These are phyloP conservation scores for Ectropis grisescens DNA, from an alignment of 1,140 invertebrate genomes.

Conservation along the genomic window DNA sequence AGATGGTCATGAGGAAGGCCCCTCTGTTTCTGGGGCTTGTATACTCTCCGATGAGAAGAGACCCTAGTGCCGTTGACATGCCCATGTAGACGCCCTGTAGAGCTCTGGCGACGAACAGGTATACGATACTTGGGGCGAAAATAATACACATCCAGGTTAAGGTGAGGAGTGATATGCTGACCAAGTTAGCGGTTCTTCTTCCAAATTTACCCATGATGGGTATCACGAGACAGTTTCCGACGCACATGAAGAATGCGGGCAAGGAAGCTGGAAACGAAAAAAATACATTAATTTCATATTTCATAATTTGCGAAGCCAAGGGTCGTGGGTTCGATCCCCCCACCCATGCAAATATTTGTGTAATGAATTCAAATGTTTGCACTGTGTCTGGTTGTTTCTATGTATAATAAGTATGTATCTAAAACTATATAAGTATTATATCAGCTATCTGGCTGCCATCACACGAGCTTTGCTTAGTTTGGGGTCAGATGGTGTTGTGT, in stretches of 20 bases:
- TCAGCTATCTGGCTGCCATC: no score
- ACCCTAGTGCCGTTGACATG: constrained; percentile 12
- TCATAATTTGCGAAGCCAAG: no score
- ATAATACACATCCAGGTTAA: constrained; percentile 39
- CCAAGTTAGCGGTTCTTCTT: constrained; percentile 30
- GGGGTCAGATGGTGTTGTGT: no score
- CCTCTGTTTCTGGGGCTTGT: constrained; percentile 25
- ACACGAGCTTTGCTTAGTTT: no score
- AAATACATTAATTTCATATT: no score
- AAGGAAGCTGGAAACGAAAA: constrained; percentile 27
- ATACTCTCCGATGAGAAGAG: constrained; percentile 26
- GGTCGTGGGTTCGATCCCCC: no score
- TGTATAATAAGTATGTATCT: no score
- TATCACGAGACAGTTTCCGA: constrained; percentile 34
- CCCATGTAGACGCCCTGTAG: constrained; percentile 27
- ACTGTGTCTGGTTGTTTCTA: no score
- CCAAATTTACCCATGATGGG: constrained; percentile 41
- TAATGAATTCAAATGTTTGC: no score
- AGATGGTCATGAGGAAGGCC: constrained; percentile 21
- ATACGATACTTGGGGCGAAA: constrained; percentile 15
- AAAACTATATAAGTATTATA: no score
- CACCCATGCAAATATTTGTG: no score
- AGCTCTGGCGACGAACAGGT: constrained; percentile 17
- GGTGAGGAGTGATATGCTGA: constrained; percentile 27
- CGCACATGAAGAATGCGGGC: constrained; percentile 27